A percentile compares a stretch with the other conserved stretches of the same genome.
Evolutionary conservation across 1,140 invertebrate species (phyloP).

Genomic region (Hesperophylax magnus): DNA sequence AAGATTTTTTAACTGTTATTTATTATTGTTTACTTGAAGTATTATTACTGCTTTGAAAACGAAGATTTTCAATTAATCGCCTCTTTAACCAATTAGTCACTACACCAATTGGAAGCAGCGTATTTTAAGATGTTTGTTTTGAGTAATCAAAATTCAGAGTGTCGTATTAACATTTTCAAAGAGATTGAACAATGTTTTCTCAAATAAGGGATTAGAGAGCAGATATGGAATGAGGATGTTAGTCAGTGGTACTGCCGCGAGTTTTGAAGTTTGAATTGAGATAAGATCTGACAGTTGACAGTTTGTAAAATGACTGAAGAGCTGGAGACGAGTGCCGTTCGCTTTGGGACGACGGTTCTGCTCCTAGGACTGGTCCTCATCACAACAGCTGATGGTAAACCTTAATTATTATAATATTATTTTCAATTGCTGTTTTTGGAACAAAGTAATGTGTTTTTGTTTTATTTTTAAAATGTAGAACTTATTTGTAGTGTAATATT

Average conservation of each 20-base stretch:
- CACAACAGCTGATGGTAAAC: slow-evolving; percentile 50
- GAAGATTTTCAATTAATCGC: too few species aligned
- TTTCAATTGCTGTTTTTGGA: background rate
- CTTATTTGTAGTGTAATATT: too few species aligned
- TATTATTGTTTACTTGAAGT: too few species aligned
- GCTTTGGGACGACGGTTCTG: slow-evolving; percentile 34
- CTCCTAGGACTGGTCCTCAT: slow-evolving; percentile 47
- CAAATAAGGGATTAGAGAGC: background rate
- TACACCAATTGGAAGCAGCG: too few species aligned
- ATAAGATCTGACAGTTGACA: background rate
- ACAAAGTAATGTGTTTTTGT: too few species aligned
- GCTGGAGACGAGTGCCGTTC: slow-evolving; percentile 19
- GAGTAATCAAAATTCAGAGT: background rate
- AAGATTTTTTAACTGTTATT: too few species aligned
- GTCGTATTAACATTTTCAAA: background rate
- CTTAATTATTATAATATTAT: background rate
- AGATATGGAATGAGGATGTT: background rate
- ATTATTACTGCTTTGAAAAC: too few species aligned
- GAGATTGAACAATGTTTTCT: background rate
- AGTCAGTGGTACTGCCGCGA: too few species aligned
- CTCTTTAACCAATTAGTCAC: too few species aligned
- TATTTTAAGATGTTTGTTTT: background rate
- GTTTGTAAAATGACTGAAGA: slow-evolving; percentile 16
- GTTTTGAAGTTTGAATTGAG: too few species aligned
- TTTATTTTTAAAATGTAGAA: too few species aligned